Evolutionary conservation across 2,797 vertebrate species (phyloP), one percentile per base, ranked within the genome.

Genomic region (Anabas testudineus): DNA sequence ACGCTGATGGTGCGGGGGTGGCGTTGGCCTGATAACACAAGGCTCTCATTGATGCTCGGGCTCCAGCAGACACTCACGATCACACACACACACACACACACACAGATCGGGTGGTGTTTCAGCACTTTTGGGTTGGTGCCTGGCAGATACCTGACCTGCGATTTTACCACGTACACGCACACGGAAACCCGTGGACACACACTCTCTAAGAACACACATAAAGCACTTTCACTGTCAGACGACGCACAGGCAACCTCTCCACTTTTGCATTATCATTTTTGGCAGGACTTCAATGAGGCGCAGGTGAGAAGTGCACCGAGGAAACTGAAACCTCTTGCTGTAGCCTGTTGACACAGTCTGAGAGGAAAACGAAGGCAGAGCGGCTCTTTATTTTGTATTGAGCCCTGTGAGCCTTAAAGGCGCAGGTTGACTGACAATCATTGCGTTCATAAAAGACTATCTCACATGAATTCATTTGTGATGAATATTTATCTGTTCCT

Each of bases 231-330:
- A 78, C 46, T 2, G 1, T 42, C 54, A 45, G 71, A 69, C 74
- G 73, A 32, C 54, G 30, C 60, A 2, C 72, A 43, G 41, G 42
- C 73, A 45, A 53, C 59, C 64, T 28, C 71, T 66, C 54, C 39
- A 16, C 71, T 80, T 81, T 71, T 80, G 52, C 69, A 43, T 74
- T 62, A 81, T 90, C 66, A 66, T 81, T 86, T 82, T 52, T 91
- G 89, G 88, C 88, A 30, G 0, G 15, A 76, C 84, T 87, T 90
- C 78, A 90, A 32, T 82, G 73, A 52, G 73, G 64, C 55, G 0
- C 81, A 90, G 87, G 90, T 90, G 84, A 90, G 86, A 84, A 81
- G 81, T 80, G 80, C 85, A 85, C 15, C 0, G 5, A 43, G 36
- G 59, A 65, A 87, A 85, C 39, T 59, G 68, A 68, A 81, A 74